Evolutionary conservation across 2,888 invertebrate species (phyloP).

Genomic region (Campoplex capitator): DNA sequence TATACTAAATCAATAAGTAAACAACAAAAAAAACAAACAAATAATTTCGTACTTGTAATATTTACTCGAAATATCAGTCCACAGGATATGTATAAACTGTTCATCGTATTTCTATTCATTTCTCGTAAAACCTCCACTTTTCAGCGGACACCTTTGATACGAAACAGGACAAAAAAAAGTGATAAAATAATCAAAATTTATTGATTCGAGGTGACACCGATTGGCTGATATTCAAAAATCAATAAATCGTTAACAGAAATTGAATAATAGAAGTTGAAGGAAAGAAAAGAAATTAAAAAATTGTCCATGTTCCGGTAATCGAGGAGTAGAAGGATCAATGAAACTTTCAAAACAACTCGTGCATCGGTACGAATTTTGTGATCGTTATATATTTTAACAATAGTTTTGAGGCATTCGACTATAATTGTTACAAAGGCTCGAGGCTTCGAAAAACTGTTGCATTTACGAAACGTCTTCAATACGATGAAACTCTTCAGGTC

Average conservation of each 20-base stretch:
- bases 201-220: too few relatives aligned
- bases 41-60: slow-evolving; percentile 16
- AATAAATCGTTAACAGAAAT: too few relatives aligned
- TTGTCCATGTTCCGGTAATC: not conserved
- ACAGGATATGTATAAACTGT: slow-evolving; percentile 7
- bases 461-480: too few relatives aligned
- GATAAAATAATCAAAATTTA: too few relatives aligned
- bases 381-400: slow-evolving; percentile 21
- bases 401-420: not conserved
- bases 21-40: not conserved
- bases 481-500: too few relatives aligned
- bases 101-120: not conserved
- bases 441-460: too few relatives aligned
- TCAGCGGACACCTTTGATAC: not conserved
- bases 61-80: slow-evolving; percentile 14
- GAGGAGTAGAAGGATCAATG: not conserved
- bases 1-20: not conserved
- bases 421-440: too few relatives aligned
- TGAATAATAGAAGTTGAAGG: too few relatives aligned
- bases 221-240: too few relatives aligned
- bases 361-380: slow-evolving; percentile 53
- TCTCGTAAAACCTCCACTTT: not conserved
- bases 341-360: slow-evolving; percentile 14
- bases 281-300: not conserved
- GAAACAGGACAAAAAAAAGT: not conserved